A percentile compares a stretch with the other conserved stretches of the same genome.
Evolutionary conservation across 2,113 vertebrate genomes (phyloP).

Genomic region (Gobio gobio): DNA sequence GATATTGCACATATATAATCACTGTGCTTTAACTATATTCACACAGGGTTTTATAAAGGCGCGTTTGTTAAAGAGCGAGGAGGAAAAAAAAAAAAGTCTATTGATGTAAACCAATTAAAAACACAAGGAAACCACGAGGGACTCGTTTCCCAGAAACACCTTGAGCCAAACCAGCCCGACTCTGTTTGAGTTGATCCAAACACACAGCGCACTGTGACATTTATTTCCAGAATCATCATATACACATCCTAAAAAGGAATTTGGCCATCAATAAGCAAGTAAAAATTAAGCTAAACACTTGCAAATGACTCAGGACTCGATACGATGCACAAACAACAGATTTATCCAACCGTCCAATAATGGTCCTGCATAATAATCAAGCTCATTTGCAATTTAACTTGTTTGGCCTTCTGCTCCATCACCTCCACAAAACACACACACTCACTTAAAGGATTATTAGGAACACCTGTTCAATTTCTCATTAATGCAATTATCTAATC

Average conservation of each 20-base stretch:
- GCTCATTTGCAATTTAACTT: slow-evolving; percentile 19
- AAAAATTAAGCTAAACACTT: neutral
- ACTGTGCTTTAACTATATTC: slow-evolving; percentile 58
- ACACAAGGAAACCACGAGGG: slow-evolving; percentile 43
- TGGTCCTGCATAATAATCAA: neutral
- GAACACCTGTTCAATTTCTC: no score
- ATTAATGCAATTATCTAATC: no score
- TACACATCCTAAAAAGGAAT: neutral
- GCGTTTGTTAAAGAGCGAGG: slow-evolving; percentile 4
- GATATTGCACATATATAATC: slow-evolving; percentile 58
- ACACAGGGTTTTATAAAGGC: slow-evolving; percentile 38
- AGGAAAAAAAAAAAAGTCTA: slow-evolving; percentile 41
- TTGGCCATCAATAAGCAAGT: neutral
- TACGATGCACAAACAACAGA: slow-evolving; percentile 6
- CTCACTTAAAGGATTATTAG: no score
- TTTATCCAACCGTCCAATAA: neutral
- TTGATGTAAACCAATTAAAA: slow-evolving; percentile 59
- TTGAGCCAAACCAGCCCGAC: slow-evolving; percentile 22
- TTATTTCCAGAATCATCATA: neutral
- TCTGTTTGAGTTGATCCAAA: slow-evolving; percentile 10
- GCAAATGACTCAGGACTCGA: slow-evolving; percentile 10
- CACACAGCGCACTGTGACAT: neutral
- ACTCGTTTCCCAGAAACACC: slow-evolving; percentile 48
- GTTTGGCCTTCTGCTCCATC: slow-evolving; percentile 9
- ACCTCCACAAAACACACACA: slow-evolving; percentile 52